Percentiles rank a stretch among this genome's conserved stretches.
Evolutionary conservation across 2,888 invertebrate species (phyloP).

Genomic region (Lasioglossum lativentre): DNA sequence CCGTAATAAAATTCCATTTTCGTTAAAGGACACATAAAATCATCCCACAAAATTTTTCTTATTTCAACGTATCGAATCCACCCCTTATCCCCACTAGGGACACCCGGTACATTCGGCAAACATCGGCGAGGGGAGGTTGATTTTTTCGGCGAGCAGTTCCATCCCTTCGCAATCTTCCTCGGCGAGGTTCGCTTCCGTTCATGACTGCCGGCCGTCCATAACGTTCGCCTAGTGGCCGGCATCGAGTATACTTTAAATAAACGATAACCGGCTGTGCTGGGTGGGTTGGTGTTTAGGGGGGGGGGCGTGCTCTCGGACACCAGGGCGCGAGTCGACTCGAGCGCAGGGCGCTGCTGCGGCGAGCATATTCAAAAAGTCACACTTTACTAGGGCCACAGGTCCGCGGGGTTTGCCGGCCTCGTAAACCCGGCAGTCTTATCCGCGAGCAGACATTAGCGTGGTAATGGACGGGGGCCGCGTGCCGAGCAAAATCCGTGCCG

Average conservation of each 20-base stretch:
- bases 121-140: neutral
- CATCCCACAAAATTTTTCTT: too few species aligned
- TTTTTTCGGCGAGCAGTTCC: neutral
- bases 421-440: constrained; percentile 13
- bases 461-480: constrained; percentile 39
- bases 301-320: neutral
- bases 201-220: neutral
- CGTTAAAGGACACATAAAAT: too few species aligned
- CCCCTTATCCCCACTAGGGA: too few species aligned
- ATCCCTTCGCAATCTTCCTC: neutral
- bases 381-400: neutral
- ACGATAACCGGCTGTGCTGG: neutral
- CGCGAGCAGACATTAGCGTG: constrained; percentile 42
- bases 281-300: too few species aligned
- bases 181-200: constrained; percentile 1
- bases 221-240: neutral
- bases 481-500: constrained; percentile 27
- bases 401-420: constrained; percentile 1
- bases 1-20: too few species aligned
- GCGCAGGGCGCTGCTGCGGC: neutral
- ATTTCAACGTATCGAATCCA: too few species aligned
- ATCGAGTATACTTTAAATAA: neutral
- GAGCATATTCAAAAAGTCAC: constrained; percentile 14
- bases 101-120: too few species aligned
- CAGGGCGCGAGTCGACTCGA: too few species aligned